Percentiles rank a stretch among this genome's conserved stretches.
phyloP scores from a whole-genome alignment of 2,888 invertebrate species.

The Drosophila koepferae region DNA sequence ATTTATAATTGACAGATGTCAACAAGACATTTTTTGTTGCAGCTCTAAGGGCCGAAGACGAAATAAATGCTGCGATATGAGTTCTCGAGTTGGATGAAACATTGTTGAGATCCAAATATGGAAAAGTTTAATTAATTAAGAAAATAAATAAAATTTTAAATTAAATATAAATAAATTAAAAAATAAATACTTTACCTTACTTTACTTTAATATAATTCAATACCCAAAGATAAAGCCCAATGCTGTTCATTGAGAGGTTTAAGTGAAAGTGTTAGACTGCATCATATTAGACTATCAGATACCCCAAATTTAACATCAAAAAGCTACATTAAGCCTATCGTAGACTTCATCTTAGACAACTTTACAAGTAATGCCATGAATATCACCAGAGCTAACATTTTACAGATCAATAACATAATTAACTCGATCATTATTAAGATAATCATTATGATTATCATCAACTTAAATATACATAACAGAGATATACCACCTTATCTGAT shows the following conservation, averaged over 20 bases:
- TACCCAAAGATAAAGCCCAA: background rate
- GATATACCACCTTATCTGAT: no score
- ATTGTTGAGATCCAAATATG: constrained; percentile 12
- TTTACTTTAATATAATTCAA: background rate
- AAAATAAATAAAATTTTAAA: no score
- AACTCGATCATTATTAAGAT: background rate
- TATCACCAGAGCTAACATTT: background rate
- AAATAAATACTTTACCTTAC: no score
- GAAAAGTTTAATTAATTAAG: background rate
- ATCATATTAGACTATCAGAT: background rate
- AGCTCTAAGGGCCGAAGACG: background rate
- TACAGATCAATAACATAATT: background rate
- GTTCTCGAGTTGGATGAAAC: constrained; percentile 13
- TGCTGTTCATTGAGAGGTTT: background rate
- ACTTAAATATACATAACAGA: no score
- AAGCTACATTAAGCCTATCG: background rate
- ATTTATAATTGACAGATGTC: constrained; percentile 76
- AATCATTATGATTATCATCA: background rate
- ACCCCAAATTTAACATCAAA: background rate
- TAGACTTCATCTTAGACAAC: background rate
- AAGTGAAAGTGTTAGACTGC: background rate
- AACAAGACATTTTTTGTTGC: constrained; percentile 42
- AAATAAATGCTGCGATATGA: constrained; percentile 16
- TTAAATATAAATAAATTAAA: background rate
- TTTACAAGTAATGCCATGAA: background rate